phyloP scores from a whole-genome alignment of 2,113 vertebrate genomes.

The human region DNA sequence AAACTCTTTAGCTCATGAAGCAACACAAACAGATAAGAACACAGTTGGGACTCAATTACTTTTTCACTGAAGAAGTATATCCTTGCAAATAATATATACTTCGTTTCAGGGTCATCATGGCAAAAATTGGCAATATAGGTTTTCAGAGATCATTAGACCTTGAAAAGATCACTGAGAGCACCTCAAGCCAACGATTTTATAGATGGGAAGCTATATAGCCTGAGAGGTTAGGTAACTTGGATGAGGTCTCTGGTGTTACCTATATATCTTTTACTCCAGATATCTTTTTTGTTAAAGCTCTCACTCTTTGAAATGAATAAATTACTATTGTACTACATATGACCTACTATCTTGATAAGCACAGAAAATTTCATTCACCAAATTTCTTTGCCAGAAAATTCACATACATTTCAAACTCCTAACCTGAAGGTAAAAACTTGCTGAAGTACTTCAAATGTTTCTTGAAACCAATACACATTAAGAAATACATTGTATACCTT shows the following conservation, averaged over 20 bases:
- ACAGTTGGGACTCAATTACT: background rate
- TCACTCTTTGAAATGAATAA: background rate
- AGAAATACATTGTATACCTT: conserved; percentile 12
- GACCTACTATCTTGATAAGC: background rate
- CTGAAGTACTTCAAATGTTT: background rate
- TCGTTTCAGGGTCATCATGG: background rate
- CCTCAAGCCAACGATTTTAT: background rate
- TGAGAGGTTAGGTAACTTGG: background rate
- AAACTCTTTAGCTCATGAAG: background rate
- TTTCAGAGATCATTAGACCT: conserved; percentile 12
- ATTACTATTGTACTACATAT: background rate
- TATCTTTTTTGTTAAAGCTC: conserved; percentile 1
- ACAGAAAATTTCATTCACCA: conserved; percentile 30
- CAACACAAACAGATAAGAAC: conserved; percentile 26
- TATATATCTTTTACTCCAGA: conserved; percentile 7
- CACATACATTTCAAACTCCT: background rate
- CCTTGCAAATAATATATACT: background rate
- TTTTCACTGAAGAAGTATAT: conserved; percentile 31
- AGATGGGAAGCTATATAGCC: background rate
- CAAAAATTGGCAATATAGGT: conserved; percentile 19
- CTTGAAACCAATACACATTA: background rate
- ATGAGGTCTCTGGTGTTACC: background rate
- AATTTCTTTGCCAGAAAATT: conserved; percentile 32
- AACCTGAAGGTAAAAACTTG: background rate
- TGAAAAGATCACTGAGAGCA: background rate